phyloP scores from a whole-genome alignment of 2,797 vertebrate genomes.

The Parauchenoglanis punctatus region DNA sequence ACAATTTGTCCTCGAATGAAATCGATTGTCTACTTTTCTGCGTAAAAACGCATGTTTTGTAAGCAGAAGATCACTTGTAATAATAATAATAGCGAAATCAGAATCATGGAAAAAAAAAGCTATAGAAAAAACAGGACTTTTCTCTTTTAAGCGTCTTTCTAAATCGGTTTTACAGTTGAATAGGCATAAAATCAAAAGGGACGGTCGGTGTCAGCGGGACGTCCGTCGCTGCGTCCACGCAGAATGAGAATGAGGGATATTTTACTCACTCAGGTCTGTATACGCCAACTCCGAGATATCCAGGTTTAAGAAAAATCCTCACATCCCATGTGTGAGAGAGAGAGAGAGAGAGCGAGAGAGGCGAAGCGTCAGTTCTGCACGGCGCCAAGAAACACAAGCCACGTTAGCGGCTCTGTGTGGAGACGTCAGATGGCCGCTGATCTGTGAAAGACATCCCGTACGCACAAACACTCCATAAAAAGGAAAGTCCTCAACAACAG shows the following conservation, averaged over 20 bases:
- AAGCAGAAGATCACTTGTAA: too few species aligned
- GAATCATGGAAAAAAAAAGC: too few species aligned
- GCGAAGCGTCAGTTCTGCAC: neutral
- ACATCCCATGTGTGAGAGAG: neutral
- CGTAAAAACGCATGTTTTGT: too few species aligned
- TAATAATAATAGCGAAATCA: too few species aligned
- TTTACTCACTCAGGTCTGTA: neutral
- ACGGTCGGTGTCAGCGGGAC: neutral
- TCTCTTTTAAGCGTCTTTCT: neutral
- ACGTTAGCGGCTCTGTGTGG: neutral
- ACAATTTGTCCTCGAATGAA: too few species aligned
- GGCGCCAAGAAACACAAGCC: neutral
- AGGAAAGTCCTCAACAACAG: neutral
- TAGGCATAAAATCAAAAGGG: neutral
- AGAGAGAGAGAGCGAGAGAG: neutral
- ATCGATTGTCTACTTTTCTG: too few species aligned
- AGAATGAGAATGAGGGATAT: constrained; percentile 5
- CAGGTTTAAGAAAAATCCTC: constrained; percentile 7
- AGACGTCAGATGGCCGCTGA: neutral
- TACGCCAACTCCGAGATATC: neutral
- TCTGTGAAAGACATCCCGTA: constrained; percentile 4
- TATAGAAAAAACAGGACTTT: neutral
- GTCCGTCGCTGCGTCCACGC: neutral
- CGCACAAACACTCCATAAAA: neutral
- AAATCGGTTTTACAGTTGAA: neutral